Percentiles rank a stretch among this genome's conserved stretches.
These are phyloP conservation scores for Hiodon tergisus DNA, from an alignment of 2,113 vertebrate species.

Conservation along the genomic window DNA sequence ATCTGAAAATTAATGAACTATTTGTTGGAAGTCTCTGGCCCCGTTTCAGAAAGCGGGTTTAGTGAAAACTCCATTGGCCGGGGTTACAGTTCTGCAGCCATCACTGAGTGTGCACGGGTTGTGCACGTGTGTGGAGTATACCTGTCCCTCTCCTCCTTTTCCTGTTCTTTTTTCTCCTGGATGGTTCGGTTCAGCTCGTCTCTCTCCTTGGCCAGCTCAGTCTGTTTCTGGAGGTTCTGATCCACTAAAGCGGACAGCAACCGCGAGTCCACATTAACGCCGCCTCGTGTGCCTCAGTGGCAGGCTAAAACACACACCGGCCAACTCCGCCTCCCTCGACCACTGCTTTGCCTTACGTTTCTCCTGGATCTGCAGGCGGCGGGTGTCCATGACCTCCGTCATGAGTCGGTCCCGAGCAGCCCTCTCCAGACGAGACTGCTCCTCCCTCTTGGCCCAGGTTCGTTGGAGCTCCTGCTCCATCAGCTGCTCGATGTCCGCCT, in stretches of 20 bases:
- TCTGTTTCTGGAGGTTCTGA: slow-evolving; percentile 58
- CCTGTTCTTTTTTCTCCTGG: slow-evolving; percentile 52
- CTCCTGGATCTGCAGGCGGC: slow-evolving; percentile 70
- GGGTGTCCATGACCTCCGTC: slow-evolving; percentile 67
- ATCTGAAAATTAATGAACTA: no score
- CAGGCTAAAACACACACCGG: not conserved
- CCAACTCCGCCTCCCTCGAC: no score
- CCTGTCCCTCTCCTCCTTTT: slow-evolving; percentile 55
- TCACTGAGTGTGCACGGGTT: not conserved
- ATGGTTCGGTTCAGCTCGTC: slow-evolving; percentile 53
- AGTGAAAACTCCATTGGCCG: no score
- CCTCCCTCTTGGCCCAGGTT: slow-evolving; percentile 51
- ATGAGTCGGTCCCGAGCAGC: slow-evolving; percentile 66
- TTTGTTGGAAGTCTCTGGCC: no score
- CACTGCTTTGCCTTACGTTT: slow-evolving; percentile 63
- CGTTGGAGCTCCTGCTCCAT: slow-evolving; percentile 60
- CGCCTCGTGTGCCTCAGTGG: not conserved
- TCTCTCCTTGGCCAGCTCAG: slow-evolving; percentile 55
- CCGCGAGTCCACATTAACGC: slow-evolving; percentile 11
- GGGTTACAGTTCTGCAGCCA: no score
- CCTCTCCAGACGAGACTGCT: slow-evolving; percentile 50
- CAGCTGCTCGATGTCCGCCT: slow-evolving; percentile 62
- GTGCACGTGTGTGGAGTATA: slow-evolving; percentile 43
- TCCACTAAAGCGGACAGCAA: slow-evolving; percentile 54
- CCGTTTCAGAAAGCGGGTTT: no score